A percentile compares a stretch with the other conserved stretches of the same genome.
Conservation (phyloP, 2,888 invertebrate species). For the Balanococcus diminutus region DNA sequence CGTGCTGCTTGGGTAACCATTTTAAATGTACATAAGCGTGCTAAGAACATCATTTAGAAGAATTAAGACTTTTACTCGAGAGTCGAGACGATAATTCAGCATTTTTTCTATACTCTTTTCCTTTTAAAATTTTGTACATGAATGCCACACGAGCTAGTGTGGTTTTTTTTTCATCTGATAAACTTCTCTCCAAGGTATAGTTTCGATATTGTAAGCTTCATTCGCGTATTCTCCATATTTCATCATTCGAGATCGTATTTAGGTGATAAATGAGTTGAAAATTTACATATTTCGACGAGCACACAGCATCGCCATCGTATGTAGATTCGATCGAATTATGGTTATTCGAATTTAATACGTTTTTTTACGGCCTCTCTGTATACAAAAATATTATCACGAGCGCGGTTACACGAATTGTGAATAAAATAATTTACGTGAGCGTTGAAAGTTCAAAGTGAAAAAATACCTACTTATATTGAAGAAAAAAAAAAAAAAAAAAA, state of each 20-base stretch:
- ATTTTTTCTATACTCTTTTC: too few species aligned
- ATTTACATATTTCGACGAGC: not conserved
- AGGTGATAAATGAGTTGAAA: not conserved
- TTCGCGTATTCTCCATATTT: not conserved
- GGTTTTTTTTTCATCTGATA: not conserved
- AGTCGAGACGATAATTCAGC: not conserved
- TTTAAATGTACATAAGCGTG: not conserved
- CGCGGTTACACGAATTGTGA: not conserved
- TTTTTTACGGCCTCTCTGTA: too few species aligned
- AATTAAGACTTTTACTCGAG: not conserved
- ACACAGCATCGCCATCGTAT: not conserved
- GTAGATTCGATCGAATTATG: not conserved
- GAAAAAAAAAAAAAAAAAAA: not conserved
- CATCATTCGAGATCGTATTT: not conserved
- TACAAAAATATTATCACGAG: too few species aligned
- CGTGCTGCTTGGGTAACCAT: not conserved
- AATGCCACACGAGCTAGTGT: not conserved
- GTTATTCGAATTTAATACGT: not conserved
- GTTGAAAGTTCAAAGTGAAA: not conserved
- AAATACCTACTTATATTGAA: too few species aligned
- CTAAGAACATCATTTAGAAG: not conserved
- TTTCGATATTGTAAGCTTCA: not conserved
- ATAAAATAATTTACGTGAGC: not conserved
- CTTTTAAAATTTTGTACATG: not conserved
- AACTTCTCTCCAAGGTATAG: not conserved